These are phyloP conservation scores for Cygnus atratus DNA, from an alignment of 2,113 vertebrate species.

Conservation along the genomic window DNA sequence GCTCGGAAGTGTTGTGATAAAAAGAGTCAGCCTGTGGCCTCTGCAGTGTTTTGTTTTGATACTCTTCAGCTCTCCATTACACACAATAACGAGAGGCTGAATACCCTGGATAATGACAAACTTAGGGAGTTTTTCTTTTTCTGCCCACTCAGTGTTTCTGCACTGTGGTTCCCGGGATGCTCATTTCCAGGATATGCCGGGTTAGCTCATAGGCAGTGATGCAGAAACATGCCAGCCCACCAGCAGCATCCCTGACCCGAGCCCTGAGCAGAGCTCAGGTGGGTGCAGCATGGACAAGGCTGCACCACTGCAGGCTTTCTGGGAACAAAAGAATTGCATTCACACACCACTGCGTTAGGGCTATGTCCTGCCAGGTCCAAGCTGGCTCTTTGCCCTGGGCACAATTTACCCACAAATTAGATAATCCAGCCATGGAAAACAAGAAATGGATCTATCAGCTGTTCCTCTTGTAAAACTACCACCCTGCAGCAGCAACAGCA, in stretches of 20 bases:
- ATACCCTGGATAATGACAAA: slow-evolving; percentile 20
- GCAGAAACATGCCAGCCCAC: background rate
- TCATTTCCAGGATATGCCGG: background rate
- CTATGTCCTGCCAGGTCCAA: background rate
- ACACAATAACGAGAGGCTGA: background rate
- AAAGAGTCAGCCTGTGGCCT: slow-evolving; percentile 14
- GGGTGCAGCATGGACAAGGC: background rate
- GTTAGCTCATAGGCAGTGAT: background rate
- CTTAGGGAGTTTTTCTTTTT: background rate
- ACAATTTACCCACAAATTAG: background rate
- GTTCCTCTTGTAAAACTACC: background rate
- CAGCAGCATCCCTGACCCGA: background rate
- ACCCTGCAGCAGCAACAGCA: background rate
- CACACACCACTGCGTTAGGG: background rate
- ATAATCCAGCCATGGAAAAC: background rate
- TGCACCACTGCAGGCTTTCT: background rate
- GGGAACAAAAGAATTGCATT: background rate
- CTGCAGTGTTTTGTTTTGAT: slow-evolving; percentile 33
- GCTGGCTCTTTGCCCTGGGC: background rate
- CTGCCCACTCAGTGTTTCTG: slow-evolving; percentile 22
- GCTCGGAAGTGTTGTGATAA: background rate
- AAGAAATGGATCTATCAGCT: background rate
- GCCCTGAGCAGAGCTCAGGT: background rate
- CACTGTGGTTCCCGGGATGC: rapidly evolving
- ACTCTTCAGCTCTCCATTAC: slow-evolving; percentile 20